Base-by-base conservation (phyloP, 2,888 invertebrate genomes). In the Sinelater perroti region DNA sequence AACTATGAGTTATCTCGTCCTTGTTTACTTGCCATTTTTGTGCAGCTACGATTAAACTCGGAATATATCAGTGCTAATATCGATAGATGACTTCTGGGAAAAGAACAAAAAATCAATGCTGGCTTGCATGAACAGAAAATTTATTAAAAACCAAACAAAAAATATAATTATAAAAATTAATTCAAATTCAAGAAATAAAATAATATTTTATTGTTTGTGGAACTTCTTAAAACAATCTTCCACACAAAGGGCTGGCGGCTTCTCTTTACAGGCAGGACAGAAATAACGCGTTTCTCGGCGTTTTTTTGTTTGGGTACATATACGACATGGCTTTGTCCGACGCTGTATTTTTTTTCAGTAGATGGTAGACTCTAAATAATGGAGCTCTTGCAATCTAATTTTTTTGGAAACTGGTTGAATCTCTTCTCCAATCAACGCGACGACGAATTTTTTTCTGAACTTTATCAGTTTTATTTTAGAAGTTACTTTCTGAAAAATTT, bases 201-300 rank as follows among this genome's bases (percentile, higher is more conserved):
- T n/a, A n/a, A n/a, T n/a, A n/a, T 64, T 64, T 62, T 56, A 63
- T 56, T 64, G 57, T 58, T 60, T 62, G 62, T 63, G 63, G 30
- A 50, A 66, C 38, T 61, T 63, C 30, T 66, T 66, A 53, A 66
- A 66, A 66, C 61, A 66, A 54, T 66, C 56, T 66, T 66, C 63
- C 63, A 64, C 63, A 56, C 62, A 63, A 21, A 53, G 60, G 52
- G 59, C 61, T 63, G 62, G 60, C 62, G 62, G 60, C 60, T 65
- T 65, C 54, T 65, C 65, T 53, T 61, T 20, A 60, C 56, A 65
- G 50, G 17, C 24, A 26, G 65, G 61, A 61, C 65, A 63, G 26
- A 61, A 63, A 59, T 65, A 65, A 47, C 58, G 61, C 44, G 62
- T 63, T 64, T 64, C 62, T 60, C 64, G 62, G 51, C 64, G 62